Evolutionary conservation across 2,797 vertebrate species (phyloP), one percentile per base, ranked within the genome.

Genomic region (Leptodactylus fallax): DNA sequence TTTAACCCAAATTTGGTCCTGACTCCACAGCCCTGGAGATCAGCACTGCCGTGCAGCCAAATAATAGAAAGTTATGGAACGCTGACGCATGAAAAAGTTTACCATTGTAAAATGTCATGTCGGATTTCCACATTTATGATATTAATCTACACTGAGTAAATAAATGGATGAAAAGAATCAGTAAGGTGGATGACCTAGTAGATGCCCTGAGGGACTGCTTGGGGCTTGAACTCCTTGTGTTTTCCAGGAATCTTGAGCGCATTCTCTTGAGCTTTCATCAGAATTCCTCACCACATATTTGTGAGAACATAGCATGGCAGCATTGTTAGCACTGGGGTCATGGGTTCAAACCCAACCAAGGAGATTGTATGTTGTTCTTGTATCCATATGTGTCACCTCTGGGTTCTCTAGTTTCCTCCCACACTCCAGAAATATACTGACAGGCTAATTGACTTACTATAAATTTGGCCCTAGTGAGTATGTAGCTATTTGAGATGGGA

Each of bases 181-280:
- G 23, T 65, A 65, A 65, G 63, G n/a, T 65, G 63, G 3, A 3
- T 25, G 63, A 67, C 67, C 67, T 16, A 16, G 1, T 45, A 72
- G 17, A 72, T 47, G 8, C 69, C 69, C 17, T 21, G 21, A 47
- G 45, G 16, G 8, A 17, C 10, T 4, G 3, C 17, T 47, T 14
- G 0, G 17, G 36, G 47, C 17, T 5, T 27, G 4, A 17, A 56
- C 16, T 36, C 16, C 16, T 79, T 55, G 7, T 58, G 23, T 6
- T 79, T 79, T 79, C 55, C n/a, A 79, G 60, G 56, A 79, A 80
- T 45, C 7, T 45, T 49, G 12, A 17, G 9, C 53, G 19, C 77
- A 60, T 6, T 7, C 25, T 17, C 23, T 53, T 69, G 61, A 45
- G 49, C 23, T 82, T 72, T 11, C 19, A 72, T 72, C 8, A 47